Evolutionary conservation across 2,888 invertebrate genomes (phyloP).

Genomic region (Morinoia aosen): DNA sequence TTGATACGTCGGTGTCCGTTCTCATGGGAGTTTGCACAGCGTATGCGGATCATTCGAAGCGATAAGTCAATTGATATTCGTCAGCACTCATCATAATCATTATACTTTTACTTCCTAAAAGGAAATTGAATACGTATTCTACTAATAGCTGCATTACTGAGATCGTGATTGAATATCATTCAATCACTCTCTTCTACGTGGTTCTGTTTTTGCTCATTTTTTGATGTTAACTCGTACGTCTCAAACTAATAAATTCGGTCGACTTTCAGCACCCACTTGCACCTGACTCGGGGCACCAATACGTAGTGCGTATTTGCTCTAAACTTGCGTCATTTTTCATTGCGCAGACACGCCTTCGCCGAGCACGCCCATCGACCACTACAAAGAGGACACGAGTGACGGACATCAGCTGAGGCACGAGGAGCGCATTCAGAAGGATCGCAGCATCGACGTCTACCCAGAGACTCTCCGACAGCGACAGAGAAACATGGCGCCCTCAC

Average conservation of each 20-base stretch:
- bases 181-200: background rate
- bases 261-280: background rate
- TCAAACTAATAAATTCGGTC: background rate
- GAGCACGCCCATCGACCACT: slow-evolving; percentile 62
- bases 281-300: background rate
- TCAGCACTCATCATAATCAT: background rate
- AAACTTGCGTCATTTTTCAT: background rate
- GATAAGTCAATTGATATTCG: background rate
- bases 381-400: slow-evolving; percentile 58
- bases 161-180: background rate
- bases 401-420: slow-evolving; percentile 59
- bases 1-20: too few relatives aligned
- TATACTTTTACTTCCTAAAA: too few relatives aligned
- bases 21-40: background rate
- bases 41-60: background rate
- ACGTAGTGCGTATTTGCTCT: background rate
- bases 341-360: slow-evolving; percentile 65
- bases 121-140: too few relatives aligned
- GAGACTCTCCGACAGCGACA: slow-evolving; percentile 68
- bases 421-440: slow-evolving; percentile 67
- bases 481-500: slow-evolving; percentile 63
- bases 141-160: background rate
- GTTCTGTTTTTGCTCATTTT: background rate
- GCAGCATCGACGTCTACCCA: slow-evolving; percentile 68
- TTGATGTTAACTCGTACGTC: background rate